phyloP scores from a whole-genome alignment of 2,797 vertebrate genomes.

The Picus viridis region DNA sequence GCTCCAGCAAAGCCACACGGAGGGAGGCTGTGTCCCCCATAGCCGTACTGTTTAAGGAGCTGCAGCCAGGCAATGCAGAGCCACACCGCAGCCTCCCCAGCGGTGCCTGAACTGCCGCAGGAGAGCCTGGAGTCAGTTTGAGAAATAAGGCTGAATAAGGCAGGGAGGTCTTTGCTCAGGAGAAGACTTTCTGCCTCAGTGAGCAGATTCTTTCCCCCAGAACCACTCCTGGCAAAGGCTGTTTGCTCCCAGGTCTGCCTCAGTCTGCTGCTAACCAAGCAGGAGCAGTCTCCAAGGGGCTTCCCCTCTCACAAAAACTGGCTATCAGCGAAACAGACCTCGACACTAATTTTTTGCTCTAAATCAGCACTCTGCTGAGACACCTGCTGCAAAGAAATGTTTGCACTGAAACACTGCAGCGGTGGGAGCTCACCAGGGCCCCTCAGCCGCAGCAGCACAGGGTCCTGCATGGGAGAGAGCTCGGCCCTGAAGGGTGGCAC shows the following conservation, averaged over 20 bases:
- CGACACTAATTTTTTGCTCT: neutral
- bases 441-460: accelerated
- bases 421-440: accelerated
- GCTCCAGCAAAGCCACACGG: neutral
- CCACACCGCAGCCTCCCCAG: neutral
- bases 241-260: neutral
- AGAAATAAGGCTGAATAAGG: neutral
- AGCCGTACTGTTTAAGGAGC: accelerated
- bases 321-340: neutral
- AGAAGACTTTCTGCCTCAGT: constrained; percentile 39
- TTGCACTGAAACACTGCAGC: neutral
- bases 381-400: neutral
- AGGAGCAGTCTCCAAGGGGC: neutral
- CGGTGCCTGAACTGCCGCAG: neutral
- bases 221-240: constrained; percentile 37
- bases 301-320: constrained; percentile 1
- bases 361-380: neutral
- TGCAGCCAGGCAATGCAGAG: neutral
- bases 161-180: neutral
- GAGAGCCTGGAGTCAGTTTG: neutral
- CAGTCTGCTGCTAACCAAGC: constrained; percentile 22
- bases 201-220: constrained; percentile 39
- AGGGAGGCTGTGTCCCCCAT: accelerated
- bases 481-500: neutral
- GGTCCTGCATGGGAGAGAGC: accelerated